phyloP scores from a whole-genome alignment of 1,140 invertebrate species.

The Galleria mellonella region DNA sequence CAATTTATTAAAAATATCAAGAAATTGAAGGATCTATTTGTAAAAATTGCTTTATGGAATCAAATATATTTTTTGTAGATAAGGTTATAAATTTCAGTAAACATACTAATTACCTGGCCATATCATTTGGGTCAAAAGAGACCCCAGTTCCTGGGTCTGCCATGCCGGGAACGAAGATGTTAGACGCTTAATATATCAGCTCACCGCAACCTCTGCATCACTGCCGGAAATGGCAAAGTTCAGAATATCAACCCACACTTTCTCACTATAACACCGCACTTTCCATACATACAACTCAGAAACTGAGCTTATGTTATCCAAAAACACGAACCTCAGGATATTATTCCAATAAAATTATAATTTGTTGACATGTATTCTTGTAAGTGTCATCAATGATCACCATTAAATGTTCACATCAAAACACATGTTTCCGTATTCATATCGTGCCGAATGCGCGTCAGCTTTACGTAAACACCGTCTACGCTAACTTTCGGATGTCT shows the following conservation, averaged over 20 bases:
- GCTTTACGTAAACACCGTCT: constrained; percentile 31
- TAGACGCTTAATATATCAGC: constrained; percentile 10
- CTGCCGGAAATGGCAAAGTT: constrained; percentile 46
- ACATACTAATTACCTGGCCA: constrained; percentile 75
- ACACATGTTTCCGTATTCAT: constrained; percentile 62
- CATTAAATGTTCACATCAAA: constrained; percentile 65
- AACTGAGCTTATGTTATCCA: constrained; percentile 13
- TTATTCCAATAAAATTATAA: constrained; percentile 43
- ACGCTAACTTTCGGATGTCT: constrained; percentile 46
- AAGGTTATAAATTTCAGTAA: too few relatives aligned
- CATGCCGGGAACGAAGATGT: constrained; percentile 34
- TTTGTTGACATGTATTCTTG: constrained; percentile 61
- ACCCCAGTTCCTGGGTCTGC: constrained; percentile 76
- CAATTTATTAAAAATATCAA: too few relatives aligned
- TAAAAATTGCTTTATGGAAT: too few relatives aligned
- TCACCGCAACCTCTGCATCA: constrained; percentile 39
- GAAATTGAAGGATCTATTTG: too few relatives aligned
- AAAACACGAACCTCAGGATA: constrained; percentile 25
- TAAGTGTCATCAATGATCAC: constrained; percentile 45
- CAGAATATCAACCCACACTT: constrained; percentile 20
- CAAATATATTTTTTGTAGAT: too few relatives aligned
- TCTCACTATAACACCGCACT: constrained; percentile 17
- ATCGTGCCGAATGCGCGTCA: constrained; percentile 32
- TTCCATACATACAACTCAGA: constrained; percentile 4
- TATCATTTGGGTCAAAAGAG: constrained; percentile 83